Evolutionary conservation across 2,797 vertebrate genomes (phyloP).

Genomic region (Lepidocolaptes lacrymiger): DNA sequence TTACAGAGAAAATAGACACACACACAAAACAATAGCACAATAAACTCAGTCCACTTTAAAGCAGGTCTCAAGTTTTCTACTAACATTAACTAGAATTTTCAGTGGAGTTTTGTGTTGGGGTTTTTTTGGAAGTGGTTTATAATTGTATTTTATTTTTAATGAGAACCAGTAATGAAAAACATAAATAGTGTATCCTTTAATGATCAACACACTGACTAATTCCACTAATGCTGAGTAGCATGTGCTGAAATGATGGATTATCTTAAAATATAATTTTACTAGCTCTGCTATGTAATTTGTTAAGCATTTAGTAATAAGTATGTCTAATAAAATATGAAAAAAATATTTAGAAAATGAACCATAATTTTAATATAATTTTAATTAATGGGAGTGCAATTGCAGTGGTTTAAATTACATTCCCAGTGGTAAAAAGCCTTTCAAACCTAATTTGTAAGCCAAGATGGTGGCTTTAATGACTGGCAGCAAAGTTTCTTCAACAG

Average conservation of each 20-base stretch:
- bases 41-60: slow-evolving; percentile 14
- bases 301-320: slow-evolving; percentile 82
- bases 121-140: slow-evolving; percentile 12
- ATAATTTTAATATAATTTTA: slow-evolving; percentile 99
- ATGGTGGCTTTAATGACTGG: slow-evolving; percentile 99
- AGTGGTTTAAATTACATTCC: slow-evolving; percentile 94
- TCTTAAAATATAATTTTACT: slow-evolving; percentile 81
- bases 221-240: slow-evolving; percentile 75
- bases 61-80: neutral
- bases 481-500: slow-evolving; percentile 99
- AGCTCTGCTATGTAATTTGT: slow-evolving; percentile 78
- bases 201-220: slow-evolving; percentile 74
- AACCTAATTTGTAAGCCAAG: slow-evolving; percentile 99
- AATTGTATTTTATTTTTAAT: slow-evolving; percentile 63
- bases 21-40: neutral
- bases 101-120: neutral
- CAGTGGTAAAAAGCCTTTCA: slow-evolving; percentile 92
- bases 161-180: slow-evolving; percentile 70
- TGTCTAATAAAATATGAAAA: slow-evolving; percentile 84
- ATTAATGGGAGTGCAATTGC: slow-evolving; percentile 98
- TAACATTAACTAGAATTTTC: slow-evolving; percentile 47
- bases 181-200: slow-evolving; percentile 72
- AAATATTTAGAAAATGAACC: slow-evolving; percentile 89
- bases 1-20: neutral
- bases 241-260: slow-evolving; percentile 78